Base-by-base conservation (phyloP, 2,888 invertebrate species). In the Trissolcus brochymenae region DNA sequence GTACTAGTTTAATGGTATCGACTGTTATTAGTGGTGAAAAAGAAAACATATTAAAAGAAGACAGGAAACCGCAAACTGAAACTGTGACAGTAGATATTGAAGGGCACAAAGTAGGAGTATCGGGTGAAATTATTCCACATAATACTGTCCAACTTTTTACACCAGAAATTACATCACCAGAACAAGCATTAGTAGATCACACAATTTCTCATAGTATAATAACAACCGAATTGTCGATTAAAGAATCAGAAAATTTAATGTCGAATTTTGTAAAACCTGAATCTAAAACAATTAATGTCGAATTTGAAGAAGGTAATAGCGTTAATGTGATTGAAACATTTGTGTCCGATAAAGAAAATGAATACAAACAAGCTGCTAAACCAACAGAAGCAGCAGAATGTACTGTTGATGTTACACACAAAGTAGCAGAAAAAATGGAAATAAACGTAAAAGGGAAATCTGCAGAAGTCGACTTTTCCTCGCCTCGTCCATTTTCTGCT, bases 341-440 rank as follows among this genome's bases (percentile, higher is more conserved):
- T 76, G 78, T 90, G 14, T 91, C 91, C 79, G 87, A 90, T 6
- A 87, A 86, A 70, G 90, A 92, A 51, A 86, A 84, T 54, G 90
- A 85, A 35, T 87, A 87, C 72, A 80, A 81, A 54, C 83, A 85
- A 67, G 40, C 84, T 11, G 79, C 84, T 61, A 82, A 83, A 1
- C 71, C 78, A 13, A 77, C 72, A n/a, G 85, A 87, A 83, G 90
- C 82, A n/a, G 90, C 86, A 57, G 90, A 90, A 3, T 86, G 85
- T 53, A 85, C 87, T 78, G 88, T 84, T 54, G 86, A 91, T 59
- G 46, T 57, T 4, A 89, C 91, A 14, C 90, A 91, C 79, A 90
- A 87, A 78, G 92, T 93, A 82, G 93, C 93, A 14, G 85, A 93
- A 65, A 91, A 91, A 60, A 91, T 90, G 80, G 91, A 93, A 91